Percentiles rank a stretch among this genome's conserved stretches.
These are phyloP conservation scores for Proales similis DNA, from an alignment of 1,140 invertebrate genomes.

Conservation along the genomic window DNA sequence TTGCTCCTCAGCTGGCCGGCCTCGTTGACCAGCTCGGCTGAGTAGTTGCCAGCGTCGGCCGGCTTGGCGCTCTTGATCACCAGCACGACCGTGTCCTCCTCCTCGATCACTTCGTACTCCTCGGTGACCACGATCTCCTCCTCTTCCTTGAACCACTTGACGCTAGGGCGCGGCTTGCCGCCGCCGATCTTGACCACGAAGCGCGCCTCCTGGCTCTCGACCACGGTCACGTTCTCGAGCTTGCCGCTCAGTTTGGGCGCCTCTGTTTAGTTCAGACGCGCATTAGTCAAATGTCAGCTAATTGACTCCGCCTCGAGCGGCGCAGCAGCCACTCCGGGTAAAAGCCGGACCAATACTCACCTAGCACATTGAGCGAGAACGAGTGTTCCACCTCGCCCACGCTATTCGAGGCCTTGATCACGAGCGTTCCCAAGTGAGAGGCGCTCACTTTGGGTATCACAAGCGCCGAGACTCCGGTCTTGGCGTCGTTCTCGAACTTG, in stretches of 20 bases:
- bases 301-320: too few species aligned
- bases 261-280: too few species aligned
- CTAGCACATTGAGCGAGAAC: constrained; percentile 9
- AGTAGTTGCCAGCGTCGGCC: constrained; percentile 49
- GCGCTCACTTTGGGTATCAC: constrained; percentile 1
- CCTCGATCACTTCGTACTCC: constrained; percentile 43
- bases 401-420: constrained; percentile 18
- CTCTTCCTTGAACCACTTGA: constrained; percentile 9
- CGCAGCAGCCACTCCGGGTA: too few species aligned
- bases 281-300: too few species aligned
- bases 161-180: constrained; percentile 2
- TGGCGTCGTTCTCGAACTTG: constrained; percentile 9
- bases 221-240: background rate
- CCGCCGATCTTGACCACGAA: background rate
- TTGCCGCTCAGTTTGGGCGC: background rate
- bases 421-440: background rate
- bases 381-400: constrained; percentile 4
- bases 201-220: background rate
- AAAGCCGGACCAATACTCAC: too few species aligned
- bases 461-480: background rate
- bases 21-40: background rate
- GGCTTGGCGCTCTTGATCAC: constrained; percentile 45
- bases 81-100: constrained; percentile 45
- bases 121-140: constrained; percentile 44
- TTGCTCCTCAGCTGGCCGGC: background rate